These are phyloP conservation scores for Luperina testacea DNA, from an alignment of 2,888 invertebrate species.

Conservation along the genomic window DNA sequence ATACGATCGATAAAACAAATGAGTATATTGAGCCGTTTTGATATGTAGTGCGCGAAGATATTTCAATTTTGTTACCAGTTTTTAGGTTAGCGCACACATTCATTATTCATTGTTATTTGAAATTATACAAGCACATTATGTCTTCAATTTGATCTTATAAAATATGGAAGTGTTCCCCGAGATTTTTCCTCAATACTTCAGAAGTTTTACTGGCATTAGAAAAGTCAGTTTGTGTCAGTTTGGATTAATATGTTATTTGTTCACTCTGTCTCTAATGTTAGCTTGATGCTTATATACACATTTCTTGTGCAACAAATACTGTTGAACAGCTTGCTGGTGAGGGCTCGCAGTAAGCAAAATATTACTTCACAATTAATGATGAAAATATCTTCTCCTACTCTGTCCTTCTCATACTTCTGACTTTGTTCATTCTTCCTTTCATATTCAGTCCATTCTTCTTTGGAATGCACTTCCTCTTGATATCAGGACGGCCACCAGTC, in stretches of 20 bases:
- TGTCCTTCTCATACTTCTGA: no score
- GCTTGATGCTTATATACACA: background rate
- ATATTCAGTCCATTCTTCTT: no score
- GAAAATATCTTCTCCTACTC: no score
- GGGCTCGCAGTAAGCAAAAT: background rate
- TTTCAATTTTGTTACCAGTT: conserved; percentile 42
- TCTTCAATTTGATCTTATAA: conserved; percentile 8
- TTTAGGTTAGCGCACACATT: conserved; percentile 57
- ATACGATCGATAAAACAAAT: conserved; percentile 60
- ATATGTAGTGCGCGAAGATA: conserved; percentile 42
- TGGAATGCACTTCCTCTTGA: no score
- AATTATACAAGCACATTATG: conserved; percentile 19
- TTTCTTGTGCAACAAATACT: background rate
- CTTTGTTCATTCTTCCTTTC: no score
- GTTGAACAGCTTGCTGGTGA: background rate
- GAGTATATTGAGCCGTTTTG: conserved; percentile 47
- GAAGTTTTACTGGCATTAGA: background rate
- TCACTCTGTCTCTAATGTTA: no score
- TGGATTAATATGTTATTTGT: background rate
- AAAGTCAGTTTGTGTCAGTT: background rate
- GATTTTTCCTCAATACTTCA: background rate
- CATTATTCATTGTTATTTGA: conserved; percentile 36
- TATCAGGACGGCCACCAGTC: no score
- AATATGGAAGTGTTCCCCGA: conserved; percentile 5
- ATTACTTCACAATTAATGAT: background rate